Evolutionary conservation across 1,140 invertebrate species (phyloP).

Genomic region (Zaprionus lachaisei): DNA sequence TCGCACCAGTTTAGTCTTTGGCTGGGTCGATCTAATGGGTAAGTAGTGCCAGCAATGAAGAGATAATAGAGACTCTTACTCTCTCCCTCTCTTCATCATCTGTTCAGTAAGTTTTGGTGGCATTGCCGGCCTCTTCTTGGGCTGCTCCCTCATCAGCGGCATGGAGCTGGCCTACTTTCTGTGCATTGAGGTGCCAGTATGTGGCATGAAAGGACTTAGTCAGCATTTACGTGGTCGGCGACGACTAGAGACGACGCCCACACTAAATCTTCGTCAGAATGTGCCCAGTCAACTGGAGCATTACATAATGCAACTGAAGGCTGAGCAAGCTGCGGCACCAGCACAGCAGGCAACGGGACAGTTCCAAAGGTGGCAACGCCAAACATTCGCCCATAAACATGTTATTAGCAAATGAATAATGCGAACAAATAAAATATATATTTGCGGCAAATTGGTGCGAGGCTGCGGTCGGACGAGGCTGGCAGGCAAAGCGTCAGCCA

Average conservation of each 20-base stretch:
- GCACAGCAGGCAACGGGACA: slow-evolving; percentile 28
- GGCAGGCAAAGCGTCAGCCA: neutral
- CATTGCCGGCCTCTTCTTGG: slow-evolving; percentile 90
- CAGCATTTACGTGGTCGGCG: slow-evolving; percentile 37
- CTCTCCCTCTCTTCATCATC: neutral
- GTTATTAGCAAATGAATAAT: slow-evolving; percentile 71
- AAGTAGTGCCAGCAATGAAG: slow-evolving; percentile 16
- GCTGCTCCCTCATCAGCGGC: slow-evolving; percentile 89
- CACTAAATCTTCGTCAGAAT: slow-evolving; percentile 48
- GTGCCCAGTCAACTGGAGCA: slow-evolving; percentile 64
- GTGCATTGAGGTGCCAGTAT: slow-evolving; percentile 84
- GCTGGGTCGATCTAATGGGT: slow-evolving; percentile 83
- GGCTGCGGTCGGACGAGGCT: neutral
- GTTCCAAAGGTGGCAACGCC: slow-evolving; percentile 65
- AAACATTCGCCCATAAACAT: slow-evolving; percentile 63
- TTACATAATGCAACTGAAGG: slow-evolving; percentile 64
- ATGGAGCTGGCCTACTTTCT: slow-evolving; percentile 91
- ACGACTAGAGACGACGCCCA: slow-evolving; percentile 45
- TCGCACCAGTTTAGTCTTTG: slow-evolving; percentile 77
- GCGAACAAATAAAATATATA: slow-evolving; percentile 64
- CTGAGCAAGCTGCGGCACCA: slow-evolving; percentile 28
- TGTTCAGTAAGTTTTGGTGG: slow-evolving; percentile 89
- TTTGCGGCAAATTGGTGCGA: slow-evolving; percentile 50
- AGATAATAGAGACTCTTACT: neutral
- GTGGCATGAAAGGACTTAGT: slow-evolving; percentile 49